Base-by-base conservation (phyloP, 1,140 invertebrate genomes). In the Ditylenchus dipsaci region DNA sequence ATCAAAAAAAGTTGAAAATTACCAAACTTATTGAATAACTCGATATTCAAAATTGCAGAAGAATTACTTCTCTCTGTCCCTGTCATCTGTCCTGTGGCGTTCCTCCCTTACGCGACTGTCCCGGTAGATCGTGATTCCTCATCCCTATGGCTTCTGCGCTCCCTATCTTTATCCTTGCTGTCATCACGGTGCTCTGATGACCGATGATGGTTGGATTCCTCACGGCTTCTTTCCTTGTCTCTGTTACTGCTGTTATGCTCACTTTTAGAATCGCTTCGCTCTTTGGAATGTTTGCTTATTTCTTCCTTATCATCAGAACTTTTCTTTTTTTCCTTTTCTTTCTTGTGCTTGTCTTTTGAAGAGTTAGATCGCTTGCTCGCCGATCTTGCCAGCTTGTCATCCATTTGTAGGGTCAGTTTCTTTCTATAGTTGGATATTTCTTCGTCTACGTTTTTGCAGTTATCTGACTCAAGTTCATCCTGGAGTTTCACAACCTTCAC, bases 401-500 rank as follows among this genome's bases (percentile, higher is more conserved):
- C 76, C 78, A 80, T 67, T 38, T 78, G 68, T 49, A 68, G 57
- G 9, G 72, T 60, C 13, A 77, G 68, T 53, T 76, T 67, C 42
- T 73, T 43, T 9, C 76, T 57, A 29, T 68, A 75, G 7, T 81
- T 63, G 1, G 63, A 33, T 17, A 77, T 23, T 47, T 80, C 71
- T 30, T 65, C 17, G 7, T 78, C 68, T 1, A 80, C 69, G 38
- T 78, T 65, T 13, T 30, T 33, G 8, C 42, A 57, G 3, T 66
- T 38, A 0, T 81, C 72, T 17, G 59, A 58, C 63, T 82, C 81
- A 9, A 82, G 65, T 53, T 82, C 77, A 58, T 82, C 80, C 64
- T 82, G 81, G 19, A 76, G 69, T 27, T 74, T 60, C 23, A 82
- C 30, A 1, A 82, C 78, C 68, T 82, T 82, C 1, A 82, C 58